Percentiles rank a stretch among this genome's conserved stretches.
phyloP scores from a whole-genome alignment of 2,113 vertebrate genomes.

The Cyphomyrus plagiostoma region DNA sequence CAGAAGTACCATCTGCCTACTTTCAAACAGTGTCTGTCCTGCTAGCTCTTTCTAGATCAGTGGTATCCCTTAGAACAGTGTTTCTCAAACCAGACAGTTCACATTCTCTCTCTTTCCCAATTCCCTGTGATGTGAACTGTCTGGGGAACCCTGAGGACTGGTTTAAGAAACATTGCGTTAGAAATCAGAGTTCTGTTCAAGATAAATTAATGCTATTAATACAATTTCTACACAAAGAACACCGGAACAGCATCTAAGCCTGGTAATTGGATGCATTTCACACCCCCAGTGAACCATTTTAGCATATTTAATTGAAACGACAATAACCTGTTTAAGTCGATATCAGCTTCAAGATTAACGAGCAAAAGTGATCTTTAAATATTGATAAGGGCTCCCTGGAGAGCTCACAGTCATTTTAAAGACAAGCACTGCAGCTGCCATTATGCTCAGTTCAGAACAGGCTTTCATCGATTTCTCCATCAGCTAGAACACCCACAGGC shows the following conservation, averaged over 20 bases:
- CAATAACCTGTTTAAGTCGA: background rate
- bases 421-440: background rate
- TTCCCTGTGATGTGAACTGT: background rate
- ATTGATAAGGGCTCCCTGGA: background rate
- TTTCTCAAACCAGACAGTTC: background rate
- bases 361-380: background rate
- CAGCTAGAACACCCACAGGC: background rate
- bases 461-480: background rate
- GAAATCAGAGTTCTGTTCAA: background rate
- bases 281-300: background rate
- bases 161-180: background rate
- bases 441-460: background rate
- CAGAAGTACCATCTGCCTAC: background rate
- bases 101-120: background rate
- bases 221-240: background rate
- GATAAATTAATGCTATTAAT: background rate
- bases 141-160: background rate
- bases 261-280: background rate
- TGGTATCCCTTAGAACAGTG: background rate
- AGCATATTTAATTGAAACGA: background rate
- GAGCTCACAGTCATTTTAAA: background rate
- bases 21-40: background rate
- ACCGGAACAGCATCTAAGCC: background rate
- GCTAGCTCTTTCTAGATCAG: background rate
- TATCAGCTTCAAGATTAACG: background rate